Evolutionary conservation across 2,888 invertebrate species (phyloP), one percentile per base, ranked within the genome.

Genomic region (Pachymerium ferrugineum): DNA sequence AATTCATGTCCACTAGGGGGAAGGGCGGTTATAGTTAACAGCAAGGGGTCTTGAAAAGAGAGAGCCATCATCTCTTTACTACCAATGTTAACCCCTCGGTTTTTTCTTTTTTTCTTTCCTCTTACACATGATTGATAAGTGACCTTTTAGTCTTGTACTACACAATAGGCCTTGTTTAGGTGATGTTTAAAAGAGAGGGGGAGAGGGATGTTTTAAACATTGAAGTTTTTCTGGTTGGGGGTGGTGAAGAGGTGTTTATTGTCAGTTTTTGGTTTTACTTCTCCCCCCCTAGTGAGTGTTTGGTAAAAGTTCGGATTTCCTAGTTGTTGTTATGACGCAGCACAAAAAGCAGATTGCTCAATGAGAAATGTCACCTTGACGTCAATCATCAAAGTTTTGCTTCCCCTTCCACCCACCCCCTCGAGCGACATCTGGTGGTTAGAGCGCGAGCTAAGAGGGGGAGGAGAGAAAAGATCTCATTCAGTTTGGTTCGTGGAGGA

Each of bases 391-490:
- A 22, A 25, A 54, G 54, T 22, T 54, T 54, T 22, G 54, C 54
- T 54, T 19, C 54, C 22, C 14, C 10, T 2, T 25, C 1, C 25
- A 19, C 5, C n/a, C n/a, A n/a, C n/a, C n/a, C 54, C 54, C 54
- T 14, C 25, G 25, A 54, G 54, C 54, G 54, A 54, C 54, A 54
- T 54, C 54, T 54, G 54, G 54, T 54, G 54, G 54, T 54, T 54
- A 14, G 54, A 54, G 54, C 54, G 25, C 54, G 54, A 54, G 54
- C 54, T 54, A 25, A 22, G 54, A 25, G 54, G 54, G 54, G 54
- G 54, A 54, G 54, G 54, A 54, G 25, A 54, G 54, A 54, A 54
- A 54, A 54, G 54, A 54, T 54, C 54, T 54, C 54, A 54, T 54
- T 54, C 54, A 54, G 54, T 54, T 54, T 54, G 54, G 54, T 54